phyloP scores from a whole-genome alignment of 2,888 invertebrate genomes.

The Drosophila putrida region DNA sequence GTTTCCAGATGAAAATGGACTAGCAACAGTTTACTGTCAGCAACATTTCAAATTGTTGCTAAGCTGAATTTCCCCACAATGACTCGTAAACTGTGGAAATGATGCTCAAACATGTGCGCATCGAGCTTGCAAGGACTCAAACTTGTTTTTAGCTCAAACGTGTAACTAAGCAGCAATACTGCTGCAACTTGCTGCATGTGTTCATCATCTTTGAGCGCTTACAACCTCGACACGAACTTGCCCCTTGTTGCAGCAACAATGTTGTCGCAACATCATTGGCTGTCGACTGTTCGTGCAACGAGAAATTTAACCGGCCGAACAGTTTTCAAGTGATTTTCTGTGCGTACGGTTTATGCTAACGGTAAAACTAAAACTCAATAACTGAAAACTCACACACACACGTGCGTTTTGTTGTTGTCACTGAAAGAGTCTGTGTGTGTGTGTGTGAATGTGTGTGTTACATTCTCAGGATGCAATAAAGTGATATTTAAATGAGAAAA shows the following conservation, averaged over 20 bases:
- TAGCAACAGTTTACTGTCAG: not conserved
- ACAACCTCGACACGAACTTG: conserved; percentile 1
- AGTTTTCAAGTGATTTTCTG: conserved; percentile 75
- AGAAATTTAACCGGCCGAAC: conserved; percentile 48
- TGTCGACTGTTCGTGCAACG: conserved; percentile 11
- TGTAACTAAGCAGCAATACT: conserved; percentile 15
- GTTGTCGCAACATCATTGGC: conserved; percentile 60
- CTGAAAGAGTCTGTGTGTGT: conserved; percentile 7
- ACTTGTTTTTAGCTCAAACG: conserved; percentile 3
- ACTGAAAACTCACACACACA: conserved; percentile 19
- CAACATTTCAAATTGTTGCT: conserved; percentile 6
- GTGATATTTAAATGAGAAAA: conserved; percentile 3
- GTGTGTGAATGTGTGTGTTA: conserved; percentile 21
- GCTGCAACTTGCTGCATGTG: not conserved
- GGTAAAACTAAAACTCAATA: conserved; percentile 51
- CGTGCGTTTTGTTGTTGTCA: conserved; percentile 33
- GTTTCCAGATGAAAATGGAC: not conserved
- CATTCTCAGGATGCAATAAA: not conserved
- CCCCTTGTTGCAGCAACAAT: conserved; percentile 42
- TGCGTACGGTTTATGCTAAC: conserved; percentile 61
- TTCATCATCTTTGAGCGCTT: not conserved
- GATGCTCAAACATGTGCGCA: conserved; percentile 32
- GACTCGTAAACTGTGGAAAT: conserved; percentile 7
- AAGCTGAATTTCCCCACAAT: conserved; percentile 32
- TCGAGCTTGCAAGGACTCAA: conserved; percentile 15